phyloP scores from a whole-genome alignment of 2,888 invertebrate species.

The Lycaena phlaeas region DNA sequence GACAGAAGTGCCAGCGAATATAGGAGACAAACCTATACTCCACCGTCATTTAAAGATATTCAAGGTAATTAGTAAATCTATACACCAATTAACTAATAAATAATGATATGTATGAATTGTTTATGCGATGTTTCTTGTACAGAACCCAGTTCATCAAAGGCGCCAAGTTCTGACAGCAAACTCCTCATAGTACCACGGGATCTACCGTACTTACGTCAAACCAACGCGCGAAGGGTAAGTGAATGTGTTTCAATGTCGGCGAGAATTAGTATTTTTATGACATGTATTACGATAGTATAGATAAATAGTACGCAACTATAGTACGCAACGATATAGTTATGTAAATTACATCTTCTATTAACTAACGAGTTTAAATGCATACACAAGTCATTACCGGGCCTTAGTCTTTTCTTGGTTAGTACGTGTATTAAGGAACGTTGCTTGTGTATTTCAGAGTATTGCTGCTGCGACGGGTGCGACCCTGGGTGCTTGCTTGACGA shows the following conservation, averaged over 20 bases:
- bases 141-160: constrained; percentile 59
- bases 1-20: constrained; percentile 25
- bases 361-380: not conserved
- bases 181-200: constrained; percentile 62
- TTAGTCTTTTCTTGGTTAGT: constrained; percentile 15
- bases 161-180: constrained; percentile 48
- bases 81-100: not conserved
- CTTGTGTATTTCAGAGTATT: constrained; percentile 45
- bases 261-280: too few relatives aligned
- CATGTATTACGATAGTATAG: too few relatives aligned
- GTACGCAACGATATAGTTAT: too few relatives aligned
- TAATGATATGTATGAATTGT: not conserved
- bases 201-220: constrained; percentile 65
- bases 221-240: constrained; percentile 66
- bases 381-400: not conserved
- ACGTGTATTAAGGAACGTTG: too few relatives aligned
- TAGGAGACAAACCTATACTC: constrained; percentile 38
- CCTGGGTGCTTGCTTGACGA: constrained; percentile 71
- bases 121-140: constrained; percentile 20
- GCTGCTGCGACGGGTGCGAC: constrained; percentile 71
- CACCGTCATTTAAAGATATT: constrained; percentile 47
- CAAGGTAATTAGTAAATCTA: constrained; percentile 36
- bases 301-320: too few relatives aligned
- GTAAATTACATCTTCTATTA: not conserved
- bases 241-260: too few relatives aligned